phyloP scores from a whole-genome alignment of 1,140 invertebrate genomes.

The Sarcophaga peregrina region DNA sequence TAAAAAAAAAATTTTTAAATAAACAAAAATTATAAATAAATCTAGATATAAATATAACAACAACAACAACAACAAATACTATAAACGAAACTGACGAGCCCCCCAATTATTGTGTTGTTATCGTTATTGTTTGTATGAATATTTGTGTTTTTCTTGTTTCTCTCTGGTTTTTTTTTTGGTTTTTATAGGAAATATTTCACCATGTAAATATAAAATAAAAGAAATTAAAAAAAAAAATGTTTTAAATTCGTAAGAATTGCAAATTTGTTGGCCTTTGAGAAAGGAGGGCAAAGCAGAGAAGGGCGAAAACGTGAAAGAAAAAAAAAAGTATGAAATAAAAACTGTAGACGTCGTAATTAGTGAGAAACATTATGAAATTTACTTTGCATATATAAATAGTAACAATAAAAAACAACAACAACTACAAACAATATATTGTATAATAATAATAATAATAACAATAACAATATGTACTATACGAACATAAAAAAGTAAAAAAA shows the following conservation, averaged over 20 bases:
- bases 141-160: too few relatives aligned
- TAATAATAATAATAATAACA: background rate
- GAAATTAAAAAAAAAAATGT: background rate
- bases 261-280: background rate
- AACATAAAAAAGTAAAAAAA: too few relatives aligned
- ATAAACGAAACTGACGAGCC: constrained; percentile 1
- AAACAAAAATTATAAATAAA: background rate
- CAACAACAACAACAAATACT: background rate
- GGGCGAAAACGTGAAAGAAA: too few relatives aligned
- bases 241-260: constrained; percentile 4
- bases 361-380: background rate
- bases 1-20: background rate
- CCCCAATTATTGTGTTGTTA: background rate
- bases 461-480: too few relatives aligned
- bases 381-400: background rate
- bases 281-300: too few relatives aligned
- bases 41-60: too few relatives aligned
- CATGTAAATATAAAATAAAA: background rate
- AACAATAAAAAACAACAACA: background rate
- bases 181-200: background rate
- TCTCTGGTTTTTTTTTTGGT: background rate
- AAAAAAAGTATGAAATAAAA: background rate
- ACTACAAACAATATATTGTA: background rate
- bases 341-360: background rate
- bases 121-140: too few relatives aligned